Evolutionary conservation across 2,888 invertebrate species (phyloP), one percentile per base, ranked within the genome.

Genomic region (Drosophila imparisetae): DNA sequence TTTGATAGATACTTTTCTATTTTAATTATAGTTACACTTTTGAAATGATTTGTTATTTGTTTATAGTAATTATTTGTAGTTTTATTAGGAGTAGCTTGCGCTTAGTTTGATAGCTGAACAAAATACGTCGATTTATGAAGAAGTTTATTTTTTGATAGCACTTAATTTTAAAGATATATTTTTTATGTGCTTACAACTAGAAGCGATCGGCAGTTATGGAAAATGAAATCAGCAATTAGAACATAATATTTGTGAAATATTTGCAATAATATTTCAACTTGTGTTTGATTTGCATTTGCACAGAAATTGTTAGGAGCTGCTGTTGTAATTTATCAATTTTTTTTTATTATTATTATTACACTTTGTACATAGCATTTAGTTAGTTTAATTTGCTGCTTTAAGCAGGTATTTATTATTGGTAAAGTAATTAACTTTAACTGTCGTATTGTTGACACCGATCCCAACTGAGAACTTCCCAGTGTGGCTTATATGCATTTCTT

Each of bases 401-500:
- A 50, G 52, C 64, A 27, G 59, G 36, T 67, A 52, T 74, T 71
- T 66, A 65, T 69, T 80, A 60, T 78, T 65, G 65, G 54, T 54
- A 72, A 67, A 66, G 68, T 83, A 79, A 84, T 84, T 87, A 83
- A 66, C 72, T 68, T 71, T 83, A 83, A 87, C 79, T 87, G 73
- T 58, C 75, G 81, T 72, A 72, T 78, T 71, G 83, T 82, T 84
- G 84, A 87, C 87, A 87, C 83, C 83, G 64, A 84, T 84, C 76
- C 70, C 36, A 77, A 59, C 62, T 58, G 66, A 75, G 59, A 72
- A 80, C 66, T 81, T 78, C 80, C 80, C 70, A 76, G 78, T 78
- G 21, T 57, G 50, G 50, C 60, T 69, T 77, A 73, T 75, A 61
- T 57, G 24, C 49, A 65, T 68, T 78, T 71, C 60, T 72, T 72